Evolutionary conservation across 2,113 vertebrate genomes (phyloP).

Genomic region (pig (Sus scrofa)): T2T-Sscrofa CM000820.6:100291001-100291500

Average conservation of each 20-base stretch:
- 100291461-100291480: not conserved
- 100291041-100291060: not conserved
- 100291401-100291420: not conserved
- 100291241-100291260: not conserved
- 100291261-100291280: not conserved
- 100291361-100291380: not conserved
- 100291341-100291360: not conserved
- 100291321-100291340: not conserved
- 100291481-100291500: conserved; percentile 9
- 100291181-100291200: not conserved
- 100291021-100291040: not conserved
- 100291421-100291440: not conserved
- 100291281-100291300: not conserved
- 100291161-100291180: not conserved
- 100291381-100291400: not conserved
- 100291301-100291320: not conserved
- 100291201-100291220: not conserved
- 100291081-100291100: not conserved
- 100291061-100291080: not conserved
- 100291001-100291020: not conserved
- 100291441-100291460: not conserved
- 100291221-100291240: not conserved
- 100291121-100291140: not conserved
- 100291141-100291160: not conserved
- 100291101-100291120: not conserved